Conservation (phyloP, 2,113 vertebrate genomes). For the Tringa solitaria region DNA sequence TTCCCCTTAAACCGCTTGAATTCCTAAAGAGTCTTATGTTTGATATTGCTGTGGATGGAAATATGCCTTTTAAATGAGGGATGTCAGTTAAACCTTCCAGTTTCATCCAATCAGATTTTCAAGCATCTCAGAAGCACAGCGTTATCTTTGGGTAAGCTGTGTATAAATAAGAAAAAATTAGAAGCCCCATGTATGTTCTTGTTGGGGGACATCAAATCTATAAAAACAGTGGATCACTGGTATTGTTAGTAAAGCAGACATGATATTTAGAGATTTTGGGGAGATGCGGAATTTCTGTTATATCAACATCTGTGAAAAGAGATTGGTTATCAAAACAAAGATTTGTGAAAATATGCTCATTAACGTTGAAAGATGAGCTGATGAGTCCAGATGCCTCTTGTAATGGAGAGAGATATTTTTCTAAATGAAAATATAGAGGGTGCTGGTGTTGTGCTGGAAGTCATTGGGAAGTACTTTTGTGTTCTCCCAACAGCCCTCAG, state of each 20-base stretch:
- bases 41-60: background rate
- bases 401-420: background rate
- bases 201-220: background rate
- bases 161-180: background rate
- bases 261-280: background rate
- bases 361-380: background rate
- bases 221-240: background rate
- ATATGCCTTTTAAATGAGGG: background rate
- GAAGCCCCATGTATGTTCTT: background rate
- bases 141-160: background rate
- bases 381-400: background rate
- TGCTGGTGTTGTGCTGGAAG: background rate
- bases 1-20: background rate
- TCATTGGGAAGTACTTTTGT: background rate
- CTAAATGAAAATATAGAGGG: background rate
- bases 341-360: background rate
- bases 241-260: background rate
- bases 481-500: background rate
- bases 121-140: background rate
- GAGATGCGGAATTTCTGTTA: background rate
- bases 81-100: too few relatives aligned
- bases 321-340: background rate
- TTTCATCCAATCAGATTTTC: background rate
- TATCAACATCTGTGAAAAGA: background rate
- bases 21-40: accelerated